phyloP scores from a whole-genome alignment of 37 sponge, comb jelly and placozoan species.

The Cliona cf. orientalis region DNA sequence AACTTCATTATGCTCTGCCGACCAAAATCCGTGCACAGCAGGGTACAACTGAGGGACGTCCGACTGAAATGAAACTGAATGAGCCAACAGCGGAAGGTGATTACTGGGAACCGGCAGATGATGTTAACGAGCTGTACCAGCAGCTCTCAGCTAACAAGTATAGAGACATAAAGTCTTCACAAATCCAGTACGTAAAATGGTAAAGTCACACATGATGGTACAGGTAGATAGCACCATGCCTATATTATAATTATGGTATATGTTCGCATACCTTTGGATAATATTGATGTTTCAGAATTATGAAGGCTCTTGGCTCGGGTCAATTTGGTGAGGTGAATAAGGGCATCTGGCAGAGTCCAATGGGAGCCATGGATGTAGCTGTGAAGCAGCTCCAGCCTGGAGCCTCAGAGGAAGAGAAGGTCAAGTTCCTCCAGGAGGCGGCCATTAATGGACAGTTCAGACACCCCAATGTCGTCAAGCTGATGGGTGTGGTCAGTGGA shows the following conservation, averaged over 20 bases:
- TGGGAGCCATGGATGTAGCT: conserved; percentile 35
- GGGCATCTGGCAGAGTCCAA: conserved; percentile 20
- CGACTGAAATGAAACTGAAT: no score
- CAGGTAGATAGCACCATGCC: not conserved
- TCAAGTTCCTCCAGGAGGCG: conserved; percentile 51
- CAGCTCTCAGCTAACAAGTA: conserved; percentile 52
- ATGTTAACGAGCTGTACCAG: conserved; percentile 29
- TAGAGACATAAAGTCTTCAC: conserved; percentile 28
- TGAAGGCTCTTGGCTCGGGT: conserved; percentile 5
- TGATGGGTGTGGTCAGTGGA: conserved; percentile 30
- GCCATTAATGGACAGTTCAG: conserved; percentile 51
- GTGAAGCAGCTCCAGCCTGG: conserved; percentile 24
- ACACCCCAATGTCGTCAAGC: conserved; percentile 42
- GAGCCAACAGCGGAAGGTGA: no score
- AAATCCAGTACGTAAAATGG: conserved; percentile 35
- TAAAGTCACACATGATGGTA: not conserved
- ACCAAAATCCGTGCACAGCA: no score
- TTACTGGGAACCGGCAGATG: conserved; percentile 46
- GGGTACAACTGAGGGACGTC: no score
- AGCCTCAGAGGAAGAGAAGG: conserved; percentile 17
- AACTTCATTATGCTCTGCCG: no score
- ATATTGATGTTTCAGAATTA: not conserved
- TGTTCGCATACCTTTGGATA: not conserved
- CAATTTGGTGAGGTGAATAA: conserved; percentile 30
- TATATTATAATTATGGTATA: not conserved